These are phyloP conservation scores for Schizotus pectinicornis DNA, from an alignment of 2,888 invertebrate species.

Conservation along the genomic window DNA sequence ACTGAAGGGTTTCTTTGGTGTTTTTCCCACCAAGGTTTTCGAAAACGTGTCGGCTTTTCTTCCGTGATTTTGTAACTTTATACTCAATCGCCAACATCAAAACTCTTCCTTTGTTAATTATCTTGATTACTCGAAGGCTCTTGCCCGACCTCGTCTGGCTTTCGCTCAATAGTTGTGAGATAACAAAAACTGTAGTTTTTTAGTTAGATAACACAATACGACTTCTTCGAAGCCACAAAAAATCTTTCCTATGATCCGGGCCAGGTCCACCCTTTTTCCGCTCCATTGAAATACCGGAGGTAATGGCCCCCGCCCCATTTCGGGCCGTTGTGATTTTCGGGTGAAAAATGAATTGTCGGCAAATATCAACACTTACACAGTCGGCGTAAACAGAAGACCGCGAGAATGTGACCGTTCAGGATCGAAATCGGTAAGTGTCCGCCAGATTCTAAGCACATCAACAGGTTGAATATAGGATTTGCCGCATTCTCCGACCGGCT, in stretches of 20 bases:
- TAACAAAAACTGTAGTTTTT: slow-evolving; percentile 15
- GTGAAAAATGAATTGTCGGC: slow-evolving; percentile 32
- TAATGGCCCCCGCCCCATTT: neutral
- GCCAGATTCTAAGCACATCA: slow-evolving; percentile 43
- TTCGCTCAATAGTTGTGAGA: slow-evolving; percentile 15
- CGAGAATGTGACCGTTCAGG: slow-evolving; percentile 31
- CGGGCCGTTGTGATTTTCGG: neutral
- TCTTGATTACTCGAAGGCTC: slow-evolving; percentile 27
- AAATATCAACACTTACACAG: slow-evolving; percentile 35
- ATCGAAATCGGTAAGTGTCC: slow-evolving; percentile 35
- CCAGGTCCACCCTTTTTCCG: neutral
- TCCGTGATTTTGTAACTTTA: too few species aligned
- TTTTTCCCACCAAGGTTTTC: too few species aligned
- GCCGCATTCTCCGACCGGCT: slow-evolving; percentile 58
- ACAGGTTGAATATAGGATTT: slow-evolving; percentile 57
- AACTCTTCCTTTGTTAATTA: neutral
- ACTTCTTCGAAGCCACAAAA: neutral
- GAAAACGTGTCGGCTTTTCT: too few species aligned
- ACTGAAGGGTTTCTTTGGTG: too few species aligned
- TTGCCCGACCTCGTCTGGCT: slow-evolving; percentile 27
- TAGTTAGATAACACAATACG: slow-evolving; percentile 2
- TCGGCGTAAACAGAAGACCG: slow-evolving; percentile 22
- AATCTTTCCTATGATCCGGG: neutral
- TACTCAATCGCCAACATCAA: too few species aligned
- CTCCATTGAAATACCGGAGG: neutral